Evolutionary conservation across 2,113 vertebrate genomes (phyloP).

Genomic region (Hippocampus zosterae): DNA sequence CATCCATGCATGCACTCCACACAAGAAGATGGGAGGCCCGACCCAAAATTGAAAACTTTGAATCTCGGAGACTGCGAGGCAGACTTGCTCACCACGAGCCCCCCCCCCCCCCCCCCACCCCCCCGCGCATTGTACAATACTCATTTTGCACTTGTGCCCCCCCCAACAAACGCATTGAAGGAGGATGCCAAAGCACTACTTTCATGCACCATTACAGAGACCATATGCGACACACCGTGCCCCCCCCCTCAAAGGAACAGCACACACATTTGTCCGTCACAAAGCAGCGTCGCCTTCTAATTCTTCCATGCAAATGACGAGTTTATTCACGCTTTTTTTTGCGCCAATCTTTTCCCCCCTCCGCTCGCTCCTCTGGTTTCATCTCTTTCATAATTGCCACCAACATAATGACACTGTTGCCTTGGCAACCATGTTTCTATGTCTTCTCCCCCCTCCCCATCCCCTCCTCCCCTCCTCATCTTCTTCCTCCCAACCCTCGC

Average conservation of each 20-base stretch:
- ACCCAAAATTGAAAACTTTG: neutral
- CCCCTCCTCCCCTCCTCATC: neutral
- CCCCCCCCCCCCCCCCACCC: neutral
- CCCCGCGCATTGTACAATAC: neutral
- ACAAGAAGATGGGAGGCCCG: neutral
- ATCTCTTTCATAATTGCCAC: constrained; percentile 75
- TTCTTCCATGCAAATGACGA: neutral
- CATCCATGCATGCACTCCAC: neutral
- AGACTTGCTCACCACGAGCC: neutral
- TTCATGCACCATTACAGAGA: neutral
- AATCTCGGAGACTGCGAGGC: neutral
- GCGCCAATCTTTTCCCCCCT: constrained; percentile 53
- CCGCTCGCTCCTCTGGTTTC: constrained; percentile 50
- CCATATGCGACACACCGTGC: neutral
- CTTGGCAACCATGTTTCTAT: constrained; percentile 69
- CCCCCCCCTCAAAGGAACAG: neutral
- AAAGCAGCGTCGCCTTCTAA: neutral
- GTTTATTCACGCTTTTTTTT: constrained; percentile 25
- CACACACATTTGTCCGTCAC: neutral
- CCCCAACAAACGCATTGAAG: neutral
- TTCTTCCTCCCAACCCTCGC: neutral
- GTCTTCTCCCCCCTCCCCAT: neutral
- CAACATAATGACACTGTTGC: constrained; percentile 79
- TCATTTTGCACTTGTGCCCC: neutral
- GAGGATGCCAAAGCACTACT: neutral